Percentiles rank a stretch among this genome's conserved stretches.
Evolutionary conservation across 2,888 invertebrate genomes (phyloP).

Genomic region (Tetramorium bicarinatum): DNA sequence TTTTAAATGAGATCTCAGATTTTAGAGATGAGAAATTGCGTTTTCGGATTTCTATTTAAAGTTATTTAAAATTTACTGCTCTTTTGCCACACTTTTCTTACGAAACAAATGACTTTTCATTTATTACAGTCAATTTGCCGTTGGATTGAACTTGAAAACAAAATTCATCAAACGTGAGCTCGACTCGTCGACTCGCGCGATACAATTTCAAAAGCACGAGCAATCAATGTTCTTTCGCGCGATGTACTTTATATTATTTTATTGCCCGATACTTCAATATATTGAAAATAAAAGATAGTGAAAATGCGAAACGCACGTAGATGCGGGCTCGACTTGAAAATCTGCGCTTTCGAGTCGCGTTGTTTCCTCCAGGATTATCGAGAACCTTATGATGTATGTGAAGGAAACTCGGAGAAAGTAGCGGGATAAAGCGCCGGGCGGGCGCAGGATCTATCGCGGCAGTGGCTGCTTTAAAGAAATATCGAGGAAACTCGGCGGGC

Average conservation of each 20-base stretch:
- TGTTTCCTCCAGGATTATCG: conserved; percentile 28
- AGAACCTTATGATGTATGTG: conserved; percentile 41
- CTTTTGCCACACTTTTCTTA: background rate
- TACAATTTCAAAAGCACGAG: background rate
- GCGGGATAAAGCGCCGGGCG: conserved; percentile 45
- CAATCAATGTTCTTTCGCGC: background rate
- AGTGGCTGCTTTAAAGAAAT: conserved; percentile 64
- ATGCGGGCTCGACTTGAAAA: conserved; percentile 7
- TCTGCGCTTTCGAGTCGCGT: conserved; percentile 24
- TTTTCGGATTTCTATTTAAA: background rate
- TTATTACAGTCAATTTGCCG: background rate
- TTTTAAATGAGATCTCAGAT: background rate
- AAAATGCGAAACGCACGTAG: conserved; percentile 3
- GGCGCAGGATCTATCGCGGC: conserved; percentile 42
- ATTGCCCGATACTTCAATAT: background rate
- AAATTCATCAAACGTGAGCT: too few species aligned
- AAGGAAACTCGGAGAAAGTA: conserved; percentile 34
- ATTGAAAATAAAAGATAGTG: background rate
- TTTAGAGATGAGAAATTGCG: background rate
- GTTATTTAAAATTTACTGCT: background rate
- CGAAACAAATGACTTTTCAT: background rate
- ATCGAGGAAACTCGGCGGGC: conserved; percentile 52
- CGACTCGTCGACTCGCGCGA: background rate
- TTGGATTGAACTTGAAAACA: background rate
- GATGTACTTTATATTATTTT: background rate